Percentiles rank a stretch among this genome's conserved stretches.
Conservation (phyloP, 2,797 vertebrate genomes). For the Periparus ater region DNA sequence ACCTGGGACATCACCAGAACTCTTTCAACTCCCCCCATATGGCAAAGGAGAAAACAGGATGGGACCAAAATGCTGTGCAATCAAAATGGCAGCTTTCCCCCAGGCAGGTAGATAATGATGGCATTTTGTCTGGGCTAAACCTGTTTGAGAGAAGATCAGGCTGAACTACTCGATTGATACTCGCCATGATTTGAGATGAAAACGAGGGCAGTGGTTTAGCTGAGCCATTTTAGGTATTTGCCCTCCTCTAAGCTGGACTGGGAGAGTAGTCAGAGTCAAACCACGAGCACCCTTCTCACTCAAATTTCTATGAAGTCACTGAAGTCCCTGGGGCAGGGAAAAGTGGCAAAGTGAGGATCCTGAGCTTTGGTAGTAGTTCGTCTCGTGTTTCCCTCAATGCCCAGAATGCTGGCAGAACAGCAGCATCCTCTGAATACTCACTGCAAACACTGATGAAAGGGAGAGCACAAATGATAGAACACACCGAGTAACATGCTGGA, state of each 20-base stretch:
- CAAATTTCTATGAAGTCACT: not conserved
- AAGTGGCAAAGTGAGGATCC: not conserved
- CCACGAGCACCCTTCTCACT: not conserved
- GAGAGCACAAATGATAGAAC: not conserved
- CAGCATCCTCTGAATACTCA: not conserved
- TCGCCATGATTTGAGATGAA: not conserved
- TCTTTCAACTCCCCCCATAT: not conserved
- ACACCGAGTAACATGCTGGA: not conserved
- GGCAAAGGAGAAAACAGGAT: not conserved
- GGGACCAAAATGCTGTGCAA: not conserved
- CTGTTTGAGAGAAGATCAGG: not conserved
- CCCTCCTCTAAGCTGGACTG: not conserved
- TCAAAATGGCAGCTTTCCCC: not conserved
- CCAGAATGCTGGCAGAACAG: not conserved
- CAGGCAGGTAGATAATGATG: not conserved
- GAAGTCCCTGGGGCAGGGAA: not conserved
- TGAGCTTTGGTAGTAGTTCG: conserved; percentile 21
- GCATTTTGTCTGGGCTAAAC: not conserved
- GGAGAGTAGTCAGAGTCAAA: not conserved
- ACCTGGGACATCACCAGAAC: not conserved
- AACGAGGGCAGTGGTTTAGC: not conserved
- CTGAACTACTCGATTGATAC: not conserved
- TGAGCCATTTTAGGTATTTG: not conserved
- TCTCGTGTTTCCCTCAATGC: not conserved
- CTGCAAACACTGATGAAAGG: not conserved